phyloP scores from a whole-genome alignment of 92 coral and sea anemone genomes.

The Heliopora coerulea region DNA sequence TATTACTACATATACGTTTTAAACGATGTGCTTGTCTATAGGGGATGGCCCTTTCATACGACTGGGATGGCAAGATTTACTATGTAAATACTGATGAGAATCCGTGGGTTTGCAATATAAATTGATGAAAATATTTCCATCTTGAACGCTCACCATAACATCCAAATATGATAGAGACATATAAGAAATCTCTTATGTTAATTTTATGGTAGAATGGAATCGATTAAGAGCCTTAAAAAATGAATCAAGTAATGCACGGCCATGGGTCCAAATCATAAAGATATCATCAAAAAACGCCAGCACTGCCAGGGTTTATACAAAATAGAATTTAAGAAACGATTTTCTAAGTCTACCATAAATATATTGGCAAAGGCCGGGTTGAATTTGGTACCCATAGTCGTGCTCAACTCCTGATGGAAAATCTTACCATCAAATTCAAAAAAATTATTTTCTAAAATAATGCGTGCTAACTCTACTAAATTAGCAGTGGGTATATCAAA shows the following conservation, averaged over 20 bases:
- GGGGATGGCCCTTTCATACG: no score
- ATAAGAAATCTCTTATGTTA: no score
- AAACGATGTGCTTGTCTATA: no score
- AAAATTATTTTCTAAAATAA: constrained; percentile 10
- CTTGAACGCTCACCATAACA: no score
- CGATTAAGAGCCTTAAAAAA: neutral
- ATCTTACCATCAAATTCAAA: constrained; percentile 28
- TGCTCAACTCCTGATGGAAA: constrained; percentile 24
- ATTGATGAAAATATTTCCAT: no score
- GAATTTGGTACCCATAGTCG: constrained; percentile 28
- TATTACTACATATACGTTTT: no score
- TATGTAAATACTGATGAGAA: no score
- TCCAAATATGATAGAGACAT: no score
- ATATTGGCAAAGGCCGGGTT: constrained; percentile 24
- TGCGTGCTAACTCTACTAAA: neutral
- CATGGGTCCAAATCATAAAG: constrained; percentile 42
- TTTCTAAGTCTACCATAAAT: neutral
- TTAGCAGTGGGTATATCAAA: neutral
- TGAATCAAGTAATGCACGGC: neutral
- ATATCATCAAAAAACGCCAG: constrained; percentile 12
- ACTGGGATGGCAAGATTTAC: no score
- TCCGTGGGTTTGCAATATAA: no score
- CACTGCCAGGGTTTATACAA: neutral
- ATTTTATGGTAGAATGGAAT: neutral
- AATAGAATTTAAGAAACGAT: neutral